A percentile compares a stretch with the other conserved stretches of the same genome.
These are phyloP conservation scores for Musca domestica DNA, from an alignment of 1,140 invertebrate genomes.

Conservation along the genomic window DNA sequence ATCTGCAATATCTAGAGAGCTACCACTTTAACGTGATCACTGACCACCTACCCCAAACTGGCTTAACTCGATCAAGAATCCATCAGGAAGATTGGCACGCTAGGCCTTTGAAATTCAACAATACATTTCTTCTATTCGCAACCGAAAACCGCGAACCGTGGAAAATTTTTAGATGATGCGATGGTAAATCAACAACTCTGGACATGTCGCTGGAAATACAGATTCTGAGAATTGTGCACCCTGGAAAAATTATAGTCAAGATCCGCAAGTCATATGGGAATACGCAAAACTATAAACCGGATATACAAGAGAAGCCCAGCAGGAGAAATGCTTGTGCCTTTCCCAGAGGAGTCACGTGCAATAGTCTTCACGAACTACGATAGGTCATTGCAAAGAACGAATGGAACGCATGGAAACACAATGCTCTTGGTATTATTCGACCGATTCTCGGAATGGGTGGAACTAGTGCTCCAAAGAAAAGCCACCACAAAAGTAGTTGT, in stretches of 20 bases:
- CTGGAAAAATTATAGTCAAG: not conserved
- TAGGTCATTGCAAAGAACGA: not conserved
- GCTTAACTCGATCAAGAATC: conserved; percentile 43
- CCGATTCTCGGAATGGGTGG: not conserved
- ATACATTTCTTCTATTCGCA: conserved; percentile 27
- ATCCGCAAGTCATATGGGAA: not conserved
- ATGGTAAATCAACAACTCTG: not conserved
- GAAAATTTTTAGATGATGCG: not conserved
- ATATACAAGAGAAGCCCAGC: not conserved
- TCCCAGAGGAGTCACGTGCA: not conserved
- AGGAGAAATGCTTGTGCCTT: not conserved
- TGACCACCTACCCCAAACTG: conserved; percentile 39
- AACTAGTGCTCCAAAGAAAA: not conserved
- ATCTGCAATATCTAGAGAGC: conserved; percentile 9
- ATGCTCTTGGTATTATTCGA: conserved; percentile 1
- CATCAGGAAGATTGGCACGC: conserved; percentile 27
- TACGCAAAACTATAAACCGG: not conserved
- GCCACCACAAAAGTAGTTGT: not conserved
- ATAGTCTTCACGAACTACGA: not conserved
- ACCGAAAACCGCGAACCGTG: not conserved
- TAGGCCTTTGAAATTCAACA: conserved; percentile 32
- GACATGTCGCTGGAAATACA: not conserved
- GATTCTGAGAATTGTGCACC: too few species aligned
- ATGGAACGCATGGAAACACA: not conserved
- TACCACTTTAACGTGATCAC: too few species aligned